Base-by-base conservation (phyloP, 2,888 invertebrate species). In the Lasioglossum morio region DNA sequence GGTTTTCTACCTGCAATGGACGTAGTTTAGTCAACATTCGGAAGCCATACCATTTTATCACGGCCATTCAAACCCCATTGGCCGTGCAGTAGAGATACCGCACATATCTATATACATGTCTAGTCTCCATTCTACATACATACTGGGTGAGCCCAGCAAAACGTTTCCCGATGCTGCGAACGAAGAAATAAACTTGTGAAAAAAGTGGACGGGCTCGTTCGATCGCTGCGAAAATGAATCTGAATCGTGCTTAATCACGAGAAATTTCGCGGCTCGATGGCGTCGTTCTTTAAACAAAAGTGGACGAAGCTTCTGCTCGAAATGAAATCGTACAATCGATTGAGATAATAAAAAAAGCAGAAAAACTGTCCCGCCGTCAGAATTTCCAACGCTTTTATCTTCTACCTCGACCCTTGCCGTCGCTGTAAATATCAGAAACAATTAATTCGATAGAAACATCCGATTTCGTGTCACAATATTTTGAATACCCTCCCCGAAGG, bases 1-100 rank as follows among this genome's bases (percentile, higher is more conserved):
- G 94, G 94, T 94, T 95, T 94, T 95, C 94, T 94, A 94, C 93
- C 94, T 94, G 94, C 94, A 94, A 94, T 94, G 94, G 94, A 91
- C 92, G 93, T 93, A 94, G 94, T 95, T 95, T 94, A 95, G 95
- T 95, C 95, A 95, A 95, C 95, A 95, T 95, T 95, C 94, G 95
- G 95, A 95, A 95, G 94, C 94, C 94, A 94, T 95, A 94, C 86
- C 94, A 94, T 95, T 95, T 95, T 95, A 95, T 95, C 95, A 94
- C 93, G 91, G 94, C 93, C 93, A 95, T 95, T 95, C 94, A 95
- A 95, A 94, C 94, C 94, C 94, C 95, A 95, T 95, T 94, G 95
- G 94, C 94, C 95, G 94, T 95, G 94, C 94, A 93, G 92, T 92
- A 93, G 94, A 94, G 95, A 95, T 95, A 95, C 94, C 94, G 94